Conservation (phyloP, 2,888 invertebrate genomes). For the Brachyopa scutellaris region DNA sequence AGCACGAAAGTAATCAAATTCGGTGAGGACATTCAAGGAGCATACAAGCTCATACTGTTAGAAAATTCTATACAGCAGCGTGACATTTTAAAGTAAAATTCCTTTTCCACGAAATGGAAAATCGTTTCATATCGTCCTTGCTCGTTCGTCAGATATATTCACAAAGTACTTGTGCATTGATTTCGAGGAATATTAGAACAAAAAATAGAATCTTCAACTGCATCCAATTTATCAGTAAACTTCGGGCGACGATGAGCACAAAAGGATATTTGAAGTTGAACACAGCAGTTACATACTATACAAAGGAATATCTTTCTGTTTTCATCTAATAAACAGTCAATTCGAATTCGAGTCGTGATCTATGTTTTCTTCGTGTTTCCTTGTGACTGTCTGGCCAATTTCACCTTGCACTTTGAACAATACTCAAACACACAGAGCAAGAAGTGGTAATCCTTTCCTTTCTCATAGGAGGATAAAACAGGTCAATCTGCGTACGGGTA, state of each 20-base stretch:
- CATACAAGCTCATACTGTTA: background rate
- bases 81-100: conserved; percentile 22
- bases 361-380: conserved; percentile 27
- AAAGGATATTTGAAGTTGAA: conserved; percentile 51
- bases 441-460: background rate
- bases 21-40: conserved; percentile 11
- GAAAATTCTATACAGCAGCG: conserved; percentile 1
- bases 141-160: conserved; percentile 37
- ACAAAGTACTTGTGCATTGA: conserved; percentile 51
- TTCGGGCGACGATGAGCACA: conserved; percentile 12
- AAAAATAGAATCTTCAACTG: conserved; percentile 1
- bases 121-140: conserved; percentile 39
- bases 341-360: conserved; percentile 35
- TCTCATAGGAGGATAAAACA: conserved; percentile 11
- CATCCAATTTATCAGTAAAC: conserved; percentile 27
- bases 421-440: background rate
- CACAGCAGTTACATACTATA: conserved; percentile 36
- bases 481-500: conserved; percentile 17
- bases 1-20: conserved; percentile 52
- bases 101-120: conserved; percentile 15
- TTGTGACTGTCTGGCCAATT: conserved; percentile 28
- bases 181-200: conserved; percentile 13
- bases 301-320: conserved; percentile 31
- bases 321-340: conserved; percentile 37
- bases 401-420: conserved; percentile 34